Evolutionary conservation across 2,113 vertebrate species (phyloP).

Genomic region (Leptocoma aspasia): DNA sequence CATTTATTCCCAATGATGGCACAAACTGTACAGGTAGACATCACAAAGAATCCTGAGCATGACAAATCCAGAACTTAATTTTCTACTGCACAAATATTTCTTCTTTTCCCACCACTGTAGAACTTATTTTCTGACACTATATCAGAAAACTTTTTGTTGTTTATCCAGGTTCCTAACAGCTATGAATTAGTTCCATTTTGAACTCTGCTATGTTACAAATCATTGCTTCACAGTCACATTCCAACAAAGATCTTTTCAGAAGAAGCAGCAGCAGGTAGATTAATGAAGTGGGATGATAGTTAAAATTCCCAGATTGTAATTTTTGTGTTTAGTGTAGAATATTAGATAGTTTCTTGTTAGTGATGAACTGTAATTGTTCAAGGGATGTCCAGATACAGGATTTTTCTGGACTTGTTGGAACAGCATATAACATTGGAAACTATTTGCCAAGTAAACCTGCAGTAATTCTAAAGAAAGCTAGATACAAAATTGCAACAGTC

Average conservation of each 20-base stretch:
- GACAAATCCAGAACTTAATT: background rate
- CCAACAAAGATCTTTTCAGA: background rate
- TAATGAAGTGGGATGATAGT: background rate
- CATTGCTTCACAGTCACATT: background rate
- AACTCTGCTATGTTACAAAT: background rate
- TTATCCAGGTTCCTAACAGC: background rate
- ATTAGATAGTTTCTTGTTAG: background rate
- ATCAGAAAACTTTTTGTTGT: background rate
- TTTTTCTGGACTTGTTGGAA: background rate
- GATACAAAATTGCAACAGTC: background rate
- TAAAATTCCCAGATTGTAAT: background rate
- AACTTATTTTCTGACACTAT: background rate
- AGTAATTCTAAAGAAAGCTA: background rate
- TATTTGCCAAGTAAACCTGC: background rate
- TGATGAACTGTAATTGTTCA: background rate
- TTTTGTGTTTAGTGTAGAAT: background rate
- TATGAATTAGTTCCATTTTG: background rate
- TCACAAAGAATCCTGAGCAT: background rate
- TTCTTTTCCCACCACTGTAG: background rate
- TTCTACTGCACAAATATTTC: background rate
- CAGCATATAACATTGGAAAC: background rate
- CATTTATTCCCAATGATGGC: slow-evolving; percentile 95
- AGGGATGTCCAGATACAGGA: background rate
- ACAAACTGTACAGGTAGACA: slow-evolving; percentile 85
- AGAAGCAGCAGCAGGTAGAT: background rate